A percentile compares a stretch with the other conserved stretches of the same genome.
These are phyloP conservation scores for Canis aureus DNA, from an alignment of 2,113 vertebrate genomes.

Conservation along the genomic window DNA sequence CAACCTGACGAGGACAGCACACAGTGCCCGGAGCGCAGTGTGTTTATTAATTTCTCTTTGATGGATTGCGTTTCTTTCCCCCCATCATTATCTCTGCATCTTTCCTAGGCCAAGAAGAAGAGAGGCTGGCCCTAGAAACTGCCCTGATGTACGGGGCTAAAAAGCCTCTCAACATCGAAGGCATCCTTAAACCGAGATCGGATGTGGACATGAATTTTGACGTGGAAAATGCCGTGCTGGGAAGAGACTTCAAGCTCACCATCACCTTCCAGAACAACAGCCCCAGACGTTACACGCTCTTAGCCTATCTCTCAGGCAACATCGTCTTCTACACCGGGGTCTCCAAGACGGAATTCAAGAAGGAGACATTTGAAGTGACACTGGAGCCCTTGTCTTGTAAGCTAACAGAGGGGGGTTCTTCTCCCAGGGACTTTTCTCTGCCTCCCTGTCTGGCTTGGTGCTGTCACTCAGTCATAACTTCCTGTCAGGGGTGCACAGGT, in stretches of 20 bases:
- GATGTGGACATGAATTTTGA: slow-evolving; percentile 92
- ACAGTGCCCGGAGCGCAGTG: rapidly evolving
- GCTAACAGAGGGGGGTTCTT: slow-evolving; percentile 14
- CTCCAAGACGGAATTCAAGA: slow-evolving; percentile 91
- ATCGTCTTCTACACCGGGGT: slow-evolving; percentile 97
- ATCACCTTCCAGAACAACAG: slow-evolving; percentile 92
- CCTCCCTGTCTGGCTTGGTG: not conserved
- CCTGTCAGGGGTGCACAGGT: not conserved
- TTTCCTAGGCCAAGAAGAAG: slow-evolving; percentile 91
- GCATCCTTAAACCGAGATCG: slow-evolving; percentile 7
- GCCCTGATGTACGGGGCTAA: slow-evolving; percentile 93
- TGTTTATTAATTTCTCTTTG: not conserved
- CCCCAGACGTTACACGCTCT: slow-evolving; percentile 83
- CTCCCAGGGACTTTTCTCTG: not conserved
- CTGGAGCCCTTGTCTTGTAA: slow-evolving; percentile 88
- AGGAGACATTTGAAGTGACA: slow-evolving; percentile 80
- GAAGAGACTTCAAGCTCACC: slow-evolving; percentile 91
- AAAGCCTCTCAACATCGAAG: slow-evolving; percentile 85
- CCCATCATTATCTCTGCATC: slow-evolving; percentile 51
- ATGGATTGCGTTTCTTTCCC: not conserved
- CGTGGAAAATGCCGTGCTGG: slow-evolving; percentile 88
- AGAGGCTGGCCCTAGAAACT: slow-evolving; percentile 93
- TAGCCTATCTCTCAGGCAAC: slow-evolving; percentile 91
- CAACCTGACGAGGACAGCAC: rapidly evolving
- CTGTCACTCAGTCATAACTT: not conserved